Conservation (phyloP, 2,888 invertebrate genomes). For the Mamestra brassicae region DNA sequence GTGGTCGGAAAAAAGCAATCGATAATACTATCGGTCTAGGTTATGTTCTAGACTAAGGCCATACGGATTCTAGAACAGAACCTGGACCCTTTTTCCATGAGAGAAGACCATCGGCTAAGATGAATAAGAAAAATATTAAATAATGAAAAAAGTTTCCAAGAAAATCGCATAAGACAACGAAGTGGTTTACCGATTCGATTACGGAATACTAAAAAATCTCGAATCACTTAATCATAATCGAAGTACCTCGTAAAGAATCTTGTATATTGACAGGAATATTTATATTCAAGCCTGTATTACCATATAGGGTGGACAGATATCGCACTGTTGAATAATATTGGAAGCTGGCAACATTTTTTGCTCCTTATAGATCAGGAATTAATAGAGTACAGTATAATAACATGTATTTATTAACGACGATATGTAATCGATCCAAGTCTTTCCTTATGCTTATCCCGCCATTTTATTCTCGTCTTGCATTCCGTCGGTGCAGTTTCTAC, state of each 20-base stretch:
- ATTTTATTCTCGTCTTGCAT: background rate
- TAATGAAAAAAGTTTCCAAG: too few species aligned
- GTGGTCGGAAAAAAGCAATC: background rate
- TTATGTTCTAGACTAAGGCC: background rate
- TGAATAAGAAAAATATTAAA: background rate
- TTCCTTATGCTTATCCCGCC: constrained; percentile 19
- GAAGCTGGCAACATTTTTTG: constrained; percentile 46
- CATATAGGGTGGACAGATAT: constrained; percentile 41
- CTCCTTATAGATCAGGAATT: constrained; percentile 36
- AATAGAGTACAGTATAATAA: constrained; percentile 27
- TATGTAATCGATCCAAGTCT: constrained; percentile 31
- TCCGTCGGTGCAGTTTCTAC: background rate
- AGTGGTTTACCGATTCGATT: background rate
- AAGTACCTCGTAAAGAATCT: constrained; percentile 9
- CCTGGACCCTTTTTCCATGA: too few species aligned
- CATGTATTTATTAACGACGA: constrained; percentile 29
- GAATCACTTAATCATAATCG: constrained; percentile 35
- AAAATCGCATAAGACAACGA: background rate
- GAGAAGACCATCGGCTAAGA: too few species aligned
- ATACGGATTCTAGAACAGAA: background rate
- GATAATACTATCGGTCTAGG: background rate
- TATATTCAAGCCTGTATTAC: constrained; percentile 54
- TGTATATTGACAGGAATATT: constrained; percentile 45
- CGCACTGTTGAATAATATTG: constrained; percentile 44
- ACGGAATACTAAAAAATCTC: constrained; percentile 17